Evolutionary conservation across 2,113 vertebrate species (phyloP), one percentile per base, ranked within the genome.

Genomic region (Sterrhoptilus dennistouni): DNA sequence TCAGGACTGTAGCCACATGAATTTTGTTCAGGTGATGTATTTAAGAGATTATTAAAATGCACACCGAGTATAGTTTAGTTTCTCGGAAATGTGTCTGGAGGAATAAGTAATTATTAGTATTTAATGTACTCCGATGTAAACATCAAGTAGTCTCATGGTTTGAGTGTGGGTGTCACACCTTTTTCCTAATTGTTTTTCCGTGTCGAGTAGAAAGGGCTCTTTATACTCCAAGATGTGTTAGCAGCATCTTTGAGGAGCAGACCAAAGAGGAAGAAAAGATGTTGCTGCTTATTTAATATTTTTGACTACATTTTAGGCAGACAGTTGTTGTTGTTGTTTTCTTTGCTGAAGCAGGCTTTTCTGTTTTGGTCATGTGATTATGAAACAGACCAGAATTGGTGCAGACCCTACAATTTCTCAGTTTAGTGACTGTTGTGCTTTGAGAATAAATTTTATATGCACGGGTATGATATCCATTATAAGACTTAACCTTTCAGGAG

Each of bases 331-430:
- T 45, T 47, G 42, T 36, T 60, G 22, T 57, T 27, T 45, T 12
- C 28, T 19, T 87, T 18, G 17, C 18, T 63, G 12, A 52, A 36
- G 44, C 36, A 81, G 49, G 22, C 11, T 53, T 79, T 81, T 89
- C 70, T 81, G 63, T 60, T 89, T 85, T 89, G 83, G n/a, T 89
- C 50, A 33, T 61, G 70, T 82, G 74, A 65, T 45, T 64, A 27
- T 75, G 77, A 92, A 87, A 82, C 27, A 50, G 57, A 40, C 12
- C 13, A 33, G 52, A 93, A 94, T 33, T 93, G 63, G 33, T 90
- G 71, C 59, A 92, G 69, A 45, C 50, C 13, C 18, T 82, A 13
- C 68, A 27, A 74, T 72, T 76, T 63, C 8, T 79, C 14, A 79
- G 47, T 52, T 86, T 93, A 83, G 38, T 49, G 57, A n/a, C 31